A percentile compares a stretch with the other conserved stretches of the same genome.
Conservation (phyloP, 2,888 invertebrate genomes). For the Ophion slaviceki region DNA sequence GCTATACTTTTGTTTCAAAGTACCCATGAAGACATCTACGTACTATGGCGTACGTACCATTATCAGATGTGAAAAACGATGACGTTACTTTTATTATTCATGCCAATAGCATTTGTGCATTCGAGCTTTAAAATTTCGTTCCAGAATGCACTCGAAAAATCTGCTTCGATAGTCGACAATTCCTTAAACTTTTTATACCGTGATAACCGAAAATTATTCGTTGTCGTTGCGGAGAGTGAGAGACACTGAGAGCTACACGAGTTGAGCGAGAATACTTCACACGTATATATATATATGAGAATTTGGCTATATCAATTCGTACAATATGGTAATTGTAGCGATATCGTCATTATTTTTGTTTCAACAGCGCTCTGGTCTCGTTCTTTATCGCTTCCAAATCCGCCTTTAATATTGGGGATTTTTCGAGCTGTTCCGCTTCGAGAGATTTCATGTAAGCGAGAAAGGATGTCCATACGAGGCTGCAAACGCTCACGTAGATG, state of each 20-base stretch:
- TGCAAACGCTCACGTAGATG: conserved; percentile 89
- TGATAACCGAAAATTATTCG: not conserved
- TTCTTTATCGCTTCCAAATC: conserved; percentile 52
- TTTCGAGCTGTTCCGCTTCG: conserved; percentile 77
- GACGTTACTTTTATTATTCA: not conserved
- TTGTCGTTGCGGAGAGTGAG: not conserved
- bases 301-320: conserved; percentile 54
- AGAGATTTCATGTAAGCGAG: conserved; percentile 91
- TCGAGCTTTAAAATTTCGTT: not conserved
- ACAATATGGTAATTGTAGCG: conserved; percentile 41
- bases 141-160: not conserved
- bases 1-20: not conserved
- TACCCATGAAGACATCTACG: not conserved
- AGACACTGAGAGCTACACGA: not conserved
- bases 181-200: not conserved
- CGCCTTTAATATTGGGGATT: conserved; percentile 31
- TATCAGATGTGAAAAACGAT: not conserved
- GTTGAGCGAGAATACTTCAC: not conserved
- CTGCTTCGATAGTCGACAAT: not conserved
- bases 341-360: conserved; percentile 45
- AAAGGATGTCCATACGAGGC: conserved; percentile 91
- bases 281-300: conserved; percentile 34
- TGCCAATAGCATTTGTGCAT: not conserved
- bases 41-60: not conserved
- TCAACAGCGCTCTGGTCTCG: conserved; percentile 24